Percentiles rank a stretch among this genome's conserved stretches.
Evolutionary conservation across 2,797 vertebrate species (phyloP).

Genomic region (Myripristis jacobus): DNA sequence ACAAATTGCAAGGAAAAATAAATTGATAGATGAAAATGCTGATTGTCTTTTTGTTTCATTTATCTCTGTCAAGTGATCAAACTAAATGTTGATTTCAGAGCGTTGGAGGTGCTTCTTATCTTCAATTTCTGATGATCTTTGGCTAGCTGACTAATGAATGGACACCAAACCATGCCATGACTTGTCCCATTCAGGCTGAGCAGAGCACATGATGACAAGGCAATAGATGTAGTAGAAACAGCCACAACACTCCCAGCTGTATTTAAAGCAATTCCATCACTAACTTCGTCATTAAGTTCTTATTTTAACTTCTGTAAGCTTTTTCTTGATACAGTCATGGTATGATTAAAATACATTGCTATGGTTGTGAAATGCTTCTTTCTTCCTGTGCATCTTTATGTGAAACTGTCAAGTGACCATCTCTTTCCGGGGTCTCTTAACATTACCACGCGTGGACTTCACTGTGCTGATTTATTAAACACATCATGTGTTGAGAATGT

Average conservation of each 20-base stretch:
- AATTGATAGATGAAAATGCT: not conserved
- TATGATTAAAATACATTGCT: not conserved
- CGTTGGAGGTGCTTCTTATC: not conserved
- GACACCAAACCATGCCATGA: not conserved
- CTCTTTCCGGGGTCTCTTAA: not conserved
- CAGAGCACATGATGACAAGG: not conserved
- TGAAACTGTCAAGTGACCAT: conserved; percentile 13
- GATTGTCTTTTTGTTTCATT: not conserved
- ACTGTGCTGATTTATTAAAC: not conserved
- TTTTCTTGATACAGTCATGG: not conserved
- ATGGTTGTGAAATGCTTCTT: not conserved
- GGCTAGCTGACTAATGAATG: not conserved
- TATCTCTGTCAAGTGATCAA: not conserved
- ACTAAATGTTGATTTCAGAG: not conserved
- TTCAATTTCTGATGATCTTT: not conserved
- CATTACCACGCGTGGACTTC: not conserved
- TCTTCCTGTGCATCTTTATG: not conserved
- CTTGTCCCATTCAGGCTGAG: not conserved
- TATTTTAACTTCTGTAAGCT: not conserved
- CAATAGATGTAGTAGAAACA: not conserved
- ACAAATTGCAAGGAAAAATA: not conserved
- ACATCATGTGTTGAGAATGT: not conserved
- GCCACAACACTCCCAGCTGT: too few relatives aligned
- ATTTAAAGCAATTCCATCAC: too few relatives aligned
- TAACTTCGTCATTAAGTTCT: not conserved